Evolutionary conservation across 2,888 invertebrate genomes (phyloP), one percentile per base, ranked within the genome.

Genomic region (Hirudinaria manillensis): DNA sequence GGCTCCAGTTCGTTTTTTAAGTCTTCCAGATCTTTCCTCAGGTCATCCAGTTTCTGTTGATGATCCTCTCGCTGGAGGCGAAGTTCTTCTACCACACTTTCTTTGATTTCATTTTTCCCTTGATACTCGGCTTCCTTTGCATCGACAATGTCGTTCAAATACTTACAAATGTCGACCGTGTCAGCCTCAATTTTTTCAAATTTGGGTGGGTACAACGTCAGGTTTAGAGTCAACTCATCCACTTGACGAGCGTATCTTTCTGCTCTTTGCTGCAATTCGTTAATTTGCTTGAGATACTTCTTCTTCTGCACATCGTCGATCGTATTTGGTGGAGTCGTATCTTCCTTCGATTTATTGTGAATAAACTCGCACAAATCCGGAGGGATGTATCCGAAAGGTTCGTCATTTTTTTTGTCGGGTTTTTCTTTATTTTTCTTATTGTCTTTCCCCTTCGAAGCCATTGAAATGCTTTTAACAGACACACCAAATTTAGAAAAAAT

Each of bases 121-220:
- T 55, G 55, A 21, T 38, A 45, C 51, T 75, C 65, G 32, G 21
- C 70, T 21, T 75, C 71, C 55, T 72, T 61, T 68, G 36, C 34
- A 21, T 65, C 71, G 27, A 73, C 13, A 24, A 27, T n/a, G 3
- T n/a, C 56, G n/a, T 56, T 73, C 65, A 73, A 73, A 36, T 73
- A 73, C n/a, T 34, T 73, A n/a, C 38, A n/a, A 24, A 73, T 73
- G 32, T 73, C 65, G 38, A 61, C 61, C 34, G 73, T 61, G 45
- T 73, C 73, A n/a, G 32, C 55, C 36, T 73, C 73, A 3, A 73
- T 55, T 38, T 73, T 73, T n/a, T 61, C 55, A 45, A 73, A 73
- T 55, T 73, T 73, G 13, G 73, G n/a, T 24, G 73, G 73, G 61
- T 73, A 73, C 3, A 73, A 24, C 2, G 61, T 73, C 34, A 73